These are phyloP conservation scores for Ennomos quercinarius DNA, from an alignment of 2,888 invertebrate genomes.

Conservation along the genomic window DNA sequence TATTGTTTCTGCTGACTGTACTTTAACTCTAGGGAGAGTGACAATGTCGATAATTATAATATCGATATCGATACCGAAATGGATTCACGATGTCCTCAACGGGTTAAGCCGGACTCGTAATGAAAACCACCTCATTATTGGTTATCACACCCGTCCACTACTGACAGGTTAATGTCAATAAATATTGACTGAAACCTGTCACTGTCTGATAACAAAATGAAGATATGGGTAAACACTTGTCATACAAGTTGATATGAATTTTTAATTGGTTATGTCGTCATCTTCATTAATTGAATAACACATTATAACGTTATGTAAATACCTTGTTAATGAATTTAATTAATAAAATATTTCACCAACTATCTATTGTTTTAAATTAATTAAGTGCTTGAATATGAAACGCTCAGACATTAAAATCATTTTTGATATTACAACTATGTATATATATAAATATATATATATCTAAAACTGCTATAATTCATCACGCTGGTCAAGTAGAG, in stretches of 20 bases:
- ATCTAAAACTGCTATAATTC: too few species aligned
- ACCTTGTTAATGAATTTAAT: too few species aligned
- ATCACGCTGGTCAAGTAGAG: too few species aligned
- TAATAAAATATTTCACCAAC: too few species aligned
- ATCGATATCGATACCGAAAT: constrained; percentile 27
- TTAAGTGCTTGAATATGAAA: too few species aligned
- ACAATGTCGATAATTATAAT: constrained; percentile 45
- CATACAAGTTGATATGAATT: not conserved
- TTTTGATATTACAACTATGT: too few species aligned
- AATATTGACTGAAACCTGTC: constrained; percentile 15
- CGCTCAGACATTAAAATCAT: too few species aligned
- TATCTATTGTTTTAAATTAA: too few species aligned
- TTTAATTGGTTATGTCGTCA: not conserved
- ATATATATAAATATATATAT: too few species aligned
- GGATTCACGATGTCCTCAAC: not conserved
- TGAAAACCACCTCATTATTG: constrained; percentile 25
- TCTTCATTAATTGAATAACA: not conserved
- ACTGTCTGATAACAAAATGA: not conserved
- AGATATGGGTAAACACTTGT: not conserved
- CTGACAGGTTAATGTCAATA: constrained; percentile 13
- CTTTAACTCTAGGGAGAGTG: constrained; percentile 38
- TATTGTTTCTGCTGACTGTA: constrained; percentile 13
- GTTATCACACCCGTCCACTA: constrained; percentile 18
- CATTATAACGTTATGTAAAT: too few species aligned
- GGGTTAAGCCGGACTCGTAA: constrained; percentile 18